Evolutionary conservation across 2,797 vertebrate genomes (phyloP), one percentile per base, ranked within the genome.

Genomic region (Ara ararauna): DNA sequence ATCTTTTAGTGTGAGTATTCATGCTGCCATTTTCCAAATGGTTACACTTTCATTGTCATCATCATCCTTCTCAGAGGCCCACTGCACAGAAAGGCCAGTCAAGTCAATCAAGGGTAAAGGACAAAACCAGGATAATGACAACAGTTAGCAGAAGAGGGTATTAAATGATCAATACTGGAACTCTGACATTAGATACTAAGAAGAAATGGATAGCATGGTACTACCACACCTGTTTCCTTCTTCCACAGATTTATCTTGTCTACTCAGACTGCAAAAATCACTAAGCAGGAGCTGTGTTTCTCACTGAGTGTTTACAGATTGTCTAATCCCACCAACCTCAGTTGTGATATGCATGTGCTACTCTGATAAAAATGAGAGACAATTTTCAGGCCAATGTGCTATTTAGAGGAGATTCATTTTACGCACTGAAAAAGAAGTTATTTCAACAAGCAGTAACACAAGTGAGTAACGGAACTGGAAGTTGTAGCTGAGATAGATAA

Each of bases 381-480:
- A 66, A 95, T 93, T 96, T 96, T 96, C 92, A 91, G 84, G 56
- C 44, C 38, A 79, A 68, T 7, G 21, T 65, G 89, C 82, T 95
- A 94, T 92, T 96, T 83, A 78, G 85, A 95, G 78, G 45, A 83
- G 61, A 62, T 87, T 91, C 58, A 16, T 89, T 92, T 93, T 93
- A 93, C 61, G 75, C 61, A 75, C 30, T 65, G 72, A 94, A 71
- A 87, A 78, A 82, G n/a, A 92, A 47, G 58, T 23, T 50, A 82
- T 36, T 95, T 88, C 86, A 84, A 84, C 50, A 82, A 62, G 75
- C 72, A 89, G 90, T 32, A 82, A 24, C 58, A 72, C 17, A 72
- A 93, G 27, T 36, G 76, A 20, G 20, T 18, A 83, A 71, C 53
- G 89, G 50, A 93, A 77, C 32, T 77, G 51, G 42, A 93, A 92